Conservation (phyloP, 1,140 invertebrate species). For the Drosophila nebulosa region DNA sequence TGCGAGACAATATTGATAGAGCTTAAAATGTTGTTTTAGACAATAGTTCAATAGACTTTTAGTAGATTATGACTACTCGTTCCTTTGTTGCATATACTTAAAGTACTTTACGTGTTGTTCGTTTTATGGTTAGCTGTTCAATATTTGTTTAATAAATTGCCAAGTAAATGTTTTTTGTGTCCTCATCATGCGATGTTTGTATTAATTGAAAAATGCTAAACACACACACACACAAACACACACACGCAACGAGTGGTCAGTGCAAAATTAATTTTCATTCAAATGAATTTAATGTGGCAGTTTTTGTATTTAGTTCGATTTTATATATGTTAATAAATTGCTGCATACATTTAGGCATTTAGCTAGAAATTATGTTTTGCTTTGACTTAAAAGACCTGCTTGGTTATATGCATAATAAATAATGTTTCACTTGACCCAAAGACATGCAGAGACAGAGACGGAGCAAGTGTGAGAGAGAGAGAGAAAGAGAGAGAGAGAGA, state of each 20-base stretch:
- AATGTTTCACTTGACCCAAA: not conserved
- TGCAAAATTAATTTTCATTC: not conserved
- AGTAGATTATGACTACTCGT: not conserved
- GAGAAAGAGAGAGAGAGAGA: not conserved
- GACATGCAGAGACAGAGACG: conserved; percentile 18
- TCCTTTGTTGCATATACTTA: not conserved
- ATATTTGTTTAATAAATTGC: not conserved
- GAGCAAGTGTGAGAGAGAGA: not conserved
- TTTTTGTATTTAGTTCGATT: not conserved
- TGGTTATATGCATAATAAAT: not conserved
- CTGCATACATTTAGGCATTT: conserved; percentile 1
- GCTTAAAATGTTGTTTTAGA: not conserved
- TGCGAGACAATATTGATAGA: not conserved
- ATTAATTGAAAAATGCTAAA: not conserved
- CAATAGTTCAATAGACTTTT: not conserved
- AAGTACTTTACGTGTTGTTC: not conserved
- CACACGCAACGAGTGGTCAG: not conserved
- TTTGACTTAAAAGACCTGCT: conserved; percentile 1
- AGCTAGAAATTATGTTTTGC: conserved; percentile 1
- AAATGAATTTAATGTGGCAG: not conserved
- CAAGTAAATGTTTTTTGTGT: not conserved
- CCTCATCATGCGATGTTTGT: not conserved
- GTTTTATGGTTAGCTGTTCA: not conserved
- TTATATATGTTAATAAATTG: not conserved
- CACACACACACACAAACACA: not conserved